Evolutionary conservation across 2,113 vertebrate genomes (phyloP).

Genomic region (Bos javanicus): DNA sequence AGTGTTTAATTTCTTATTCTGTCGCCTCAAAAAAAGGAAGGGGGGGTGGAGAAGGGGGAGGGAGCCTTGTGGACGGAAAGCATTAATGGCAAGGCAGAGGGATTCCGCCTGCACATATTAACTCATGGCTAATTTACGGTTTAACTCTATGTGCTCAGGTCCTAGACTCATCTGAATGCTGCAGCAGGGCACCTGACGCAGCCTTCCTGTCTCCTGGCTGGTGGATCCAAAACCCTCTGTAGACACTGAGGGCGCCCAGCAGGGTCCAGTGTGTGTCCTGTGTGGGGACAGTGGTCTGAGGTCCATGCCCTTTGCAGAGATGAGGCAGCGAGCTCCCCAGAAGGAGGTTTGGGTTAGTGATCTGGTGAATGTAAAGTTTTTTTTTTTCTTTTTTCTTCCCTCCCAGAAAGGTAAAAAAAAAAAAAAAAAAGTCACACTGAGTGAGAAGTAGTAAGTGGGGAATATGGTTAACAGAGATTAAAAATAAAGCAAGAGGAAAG

Average conservation of each 20-base stretch:
- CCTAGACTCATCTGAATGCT: constrained; percentile 29
- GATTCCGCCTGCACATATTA: constrained; percentile 90
- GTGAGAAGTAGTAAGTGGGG: constrained; percentile 59
- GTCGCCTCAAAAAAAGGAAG: constrained; percentile 83
- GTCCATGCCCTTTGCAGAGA: background rate
- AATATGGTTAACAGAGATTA: constrained; percentile 65
- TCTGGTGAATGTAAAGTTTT: background rate
- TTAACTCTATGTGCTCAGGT: constrained; percentile 59
- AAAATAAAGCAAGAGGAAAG: constrained; percentile 71
- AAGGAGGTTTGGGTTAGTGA: constrained; percentile 27
- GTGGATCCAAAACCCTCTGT: background rate
- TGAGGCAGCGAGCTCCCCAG: background rate
- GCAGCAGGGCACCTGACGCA: background rate
- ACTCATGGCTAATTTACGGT: constrained; percentile 82
- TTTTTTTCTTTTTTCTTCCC: background rate
- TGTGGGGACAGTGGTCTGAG: background rate
- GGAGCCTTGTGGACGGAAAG: constrained; percentile 79
- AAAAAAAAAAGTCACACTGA: background rate
- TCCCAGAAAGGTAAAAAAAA: background rate
- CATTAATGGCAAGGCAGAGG: constrained; percentile 91
- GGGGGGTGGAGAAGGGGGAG: constrained; percentile 83
- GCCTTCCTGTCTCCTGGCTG: constrained; percentile 32
- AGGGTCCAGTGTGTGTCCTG: background rate
- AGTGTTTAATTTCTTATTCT: constrained; percentile 99
- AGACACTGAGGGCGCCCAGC: background rate